Base-by-base conservation (phyloP, 92 coral and sea anemone genomes). In the Virgularia gustaviana region DNA sequence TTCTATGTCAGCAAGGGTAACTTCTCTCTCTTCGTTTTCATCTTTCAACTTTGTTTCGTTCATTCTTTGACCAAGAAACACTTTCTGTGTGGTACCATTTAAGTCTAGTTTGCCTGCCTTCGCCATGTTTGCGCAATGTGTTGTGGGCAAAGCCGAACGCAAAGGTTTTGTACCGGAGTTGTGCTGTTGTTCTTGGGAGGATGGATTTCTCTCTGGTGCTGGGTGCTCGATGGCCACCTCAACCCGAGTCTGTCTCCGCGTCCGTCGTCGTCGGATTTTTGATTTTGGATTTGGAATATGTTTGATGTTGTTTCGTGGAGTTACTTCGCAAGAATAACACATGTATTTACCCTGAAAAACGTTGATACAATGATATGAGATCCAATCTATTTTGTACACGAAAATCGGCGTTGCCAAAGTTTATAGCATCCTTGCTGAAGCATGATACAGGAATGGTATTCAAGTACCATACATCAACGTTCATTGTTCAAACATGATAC, bases 1-100 rank as follows among this genome's bases (percentile, higher is more conserved):
- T 31, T 67, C 83, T 8, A 70, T 61, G 57, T 42, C 62, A 63
- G 65, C 83, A 54, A 58, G 30, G 39, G 47, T 64, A 36, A 34
- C 77, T 42, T 34, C 53, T 4, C 36, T 63, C 22, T 77, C 66
- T 29, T 62, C 30, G 16, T 45, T 64, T 58, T 43, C 63, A 13
- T 62, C 35, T 6, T 2, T 53, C 20, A 65, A 34, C 9, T 75
- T 83, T 1, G 76, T 66, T 28, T 60, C 77, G 16, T 78, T 66
- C 56, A 70, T 27, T 32, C 57, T 60, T 20, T 72, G 47, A n/a
- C 51, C 41, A 29, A 75, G 79, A 3, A 64, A 65, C 11, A 85
- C 63, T 16, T 70, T 35, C 71, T 80, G 79, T 2, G 38, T 72
- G 2, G 71, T 70, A 37, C 61, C 79, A 8, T 35, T n/a, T n/a